Base-by-base conservation (phyloP, 1,140 invertebrate species). In the Papilio aristodemus region DNA sequence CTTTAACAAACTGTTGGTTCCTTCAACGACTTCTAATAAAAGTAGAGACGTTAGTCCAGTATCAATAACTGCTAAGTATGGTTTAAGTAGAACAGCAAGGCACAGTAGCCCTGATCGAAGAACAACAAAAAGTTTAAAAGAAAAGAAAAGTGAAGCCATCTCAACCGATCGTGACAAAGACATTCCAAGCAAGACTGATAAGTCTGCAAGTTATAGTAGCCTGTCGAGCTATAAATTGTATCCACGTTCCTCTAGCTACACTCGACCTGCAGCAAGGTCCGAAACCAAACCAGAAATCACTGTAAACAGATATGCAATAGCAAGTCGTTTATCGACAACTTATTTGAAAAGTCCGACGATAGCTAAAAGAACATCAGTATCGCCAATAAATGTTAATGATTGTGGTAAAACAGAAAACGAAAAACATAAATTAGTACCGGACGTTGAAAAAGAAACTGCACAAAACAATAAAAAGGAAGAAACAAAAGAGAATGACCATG, bases 121-220 rank as follows among this genome's bases (percentile, higher is more conserved):
- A 80, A 72, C 70, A 46, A 73, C 73, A 3, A 91, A 87, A 77
- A 83, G 36, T 64, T 81, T 75, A 32, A 89, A 88, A 86, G 83
- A 91, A 27, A 87, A 86, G 79, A 87, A 77, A 71, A 79, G 83
- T 82, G 89, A 91, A 75, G 70, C 77, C 57, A 90, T 82, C 73
- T 82, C 88, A 68, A 74, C 74, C 63, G 86, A 91, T 76, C 85
- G 81, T 64, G 90, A 91, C 72, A 91, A 90, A 90, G 87, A 92
- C 87, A 91, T 91, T 90, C 87, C 88, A 86, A 90, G 78, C 70
- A 92, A 92, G 85, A 87, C 89, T 89, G 85, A 89, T 72, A 92
- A 92, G 82, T 82, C 89, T 76, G 71, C 86, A 72, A 75, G 83
- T 73, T 92, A 91, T 67, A 88, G 76, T 76, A 82, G 80, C 81